phyloP scores from a whole-genome alignment of 2,113 vertebrate species.

The Geococcyx californianus region DNA sequence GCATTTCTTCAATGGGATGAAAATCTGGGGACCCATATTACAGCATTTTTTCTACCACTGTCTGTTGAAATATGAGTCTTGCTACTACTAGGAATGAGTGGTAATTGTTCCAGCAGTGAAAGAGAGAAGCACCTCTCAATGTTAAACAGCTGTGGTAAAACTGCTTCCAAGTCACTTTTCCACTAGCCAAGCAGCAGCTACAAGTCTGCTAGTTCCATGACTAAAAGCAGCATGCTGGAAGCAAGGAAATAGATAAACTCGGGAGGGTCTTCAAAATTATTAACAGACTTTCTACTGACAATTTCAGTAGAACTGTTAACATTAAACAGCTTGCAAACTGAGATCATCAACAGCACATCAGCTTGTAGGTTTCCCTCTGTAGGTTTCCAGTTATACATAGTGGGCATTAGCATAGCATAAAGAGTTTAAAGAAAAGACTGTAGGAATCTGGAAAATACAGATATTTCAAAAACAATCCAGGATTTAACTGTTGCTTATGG shows the following conservation, averaged over 20 bases:
- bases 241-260: not conserved
- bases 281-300: constrained; percentile 3
- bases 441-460: not conserved
- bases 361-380: not conserved
- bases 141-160: not conserved
- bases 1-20: not conserved
- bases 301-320: constrained; percentile 33
- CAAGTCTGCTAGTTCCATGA: not conserved
- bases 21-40: not conserved
- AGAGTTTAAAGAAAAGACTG: not conserved
- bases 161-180: not conserved
- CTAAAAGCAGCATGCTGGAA: not conserved
- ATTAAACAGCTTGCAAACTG: constrained; percentile 45
- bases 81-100: not conserved
- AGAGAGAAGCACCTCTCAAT: not conserved
- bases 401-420: not conserved
- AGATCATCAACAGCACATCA: constrained; percentile 38
- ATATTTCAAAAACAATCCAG: not conserved
- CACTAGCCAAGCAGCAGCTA: not conserved
- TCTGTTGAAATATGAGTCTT: not conserved
- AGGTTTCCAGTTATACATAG: not conserved
- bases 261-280: constrained; percentile 41
- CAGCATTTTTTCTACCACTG: not conserved
- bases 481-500: not conserved
- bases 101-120: not conserved